Evolutionary conservation across 1,140 invertebrate genomes (phyloP).

Genomic region (Ooceraea biroi): DNA sequence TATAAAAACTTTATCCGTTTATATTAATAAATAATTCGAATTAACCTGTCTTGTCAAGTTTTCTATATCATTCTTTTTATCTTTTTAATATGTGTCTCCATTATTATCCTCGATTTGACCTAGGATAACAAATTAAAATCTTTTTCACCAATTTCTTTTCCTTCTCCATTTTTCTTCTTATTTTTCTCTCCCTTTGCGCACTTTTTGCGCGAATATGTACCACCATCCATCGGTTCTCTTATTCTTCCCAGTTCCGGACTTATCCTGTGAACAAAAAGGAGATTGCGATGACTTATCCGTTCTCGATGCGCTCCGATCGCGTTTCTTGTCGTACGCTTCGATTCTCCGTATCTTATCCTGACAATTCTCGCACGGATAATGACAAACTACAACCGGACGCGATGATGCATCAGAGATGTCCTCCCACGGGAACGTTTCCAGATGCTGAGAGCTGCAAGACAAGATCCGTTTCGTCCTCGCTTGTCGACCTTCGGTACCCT

Average conservation of each 20-base stretch:
- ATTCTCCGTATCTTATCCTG: slow-evolving; percentile 3
- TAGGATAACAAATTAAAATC: slow-evolving; percentile 2
- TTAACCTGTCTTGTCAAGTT: not conserved
- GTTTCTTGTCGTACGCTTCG: not conserved
- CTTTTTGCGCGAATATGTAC: not conserved
- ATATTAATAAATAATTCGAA: no score
- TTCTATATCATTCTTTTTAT: not conserved
- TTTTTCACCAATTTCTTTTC: not conserved
- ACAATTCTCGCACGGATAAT: slow-evolving; percentile 49
- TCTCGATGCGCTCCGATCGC: slow-evolving; percentile 27
- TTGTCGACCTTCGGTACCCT: slow-evolving; percentile 49
- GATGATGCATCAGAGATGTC: slow-evolving; percentile 45
- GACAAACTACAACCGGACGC: slow-evolving; percentile 62
- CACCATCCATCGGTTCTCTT: not conserved
- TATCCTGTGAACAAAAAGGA: slow-evolving; percentile 43
- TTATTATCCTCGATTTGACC: not conserved
- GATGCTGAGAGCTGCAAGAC: slow-evolving; percentile 35
- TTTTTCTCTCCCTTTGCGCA: not conserved
- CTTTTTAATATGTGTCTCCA: not conserved
- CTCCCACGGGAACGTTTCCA: slow-evolving; percentile 64
- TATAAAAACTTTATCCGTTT: no score
- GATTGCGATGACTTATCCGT: slow-evolving; percentile 29
- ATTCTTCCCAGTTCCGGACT: slow-evolving; percentile 10
- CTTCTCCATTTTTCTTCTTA: not conserved
- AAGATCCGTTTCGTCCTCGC: slow-evolving; percentile 45